Evolutionary conservation across 1,140 invertebrate genomes (phyloP).

Genomic region (Dinoponera quadriceps): DNA sequence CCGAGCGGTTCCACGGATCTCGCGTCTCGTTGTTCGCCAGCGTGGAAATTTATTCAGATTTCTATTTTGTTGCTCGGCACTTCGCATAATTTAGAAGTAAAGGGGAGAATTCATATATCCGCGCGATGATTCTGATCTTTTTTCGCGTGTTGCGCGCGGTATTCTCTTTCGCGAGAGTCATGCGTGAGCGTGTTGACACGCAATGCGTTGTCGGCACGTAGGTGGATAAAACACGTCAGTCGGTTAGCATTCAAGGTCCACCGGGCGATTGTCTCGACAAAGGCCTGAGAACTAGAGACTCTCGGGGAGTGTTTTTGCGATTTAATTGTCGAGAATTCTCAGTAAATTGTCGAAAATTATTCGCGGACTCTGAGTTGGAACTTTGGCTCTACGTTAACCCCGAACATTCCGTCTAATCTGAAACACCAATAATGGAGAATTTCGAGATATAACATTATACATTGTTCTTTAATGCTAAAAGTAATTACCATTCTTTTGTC

Average conservation of each 20-base stretch:
- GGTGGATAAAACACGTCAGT: slow-evolving; percentile 63
- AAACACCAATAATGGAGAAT: no score
- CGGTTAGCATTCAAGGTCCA: slow-evolving; percentile 64
- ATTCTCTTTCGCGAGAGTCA: slow-evolving; percentile 58
- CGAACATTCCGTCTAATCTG: no score
- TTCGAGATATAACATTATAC: no score
- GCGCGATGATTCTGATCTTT: slow-evolving; percentile 24
- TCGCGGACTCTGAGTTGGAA: no score
- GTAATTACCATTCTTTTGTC: no score
- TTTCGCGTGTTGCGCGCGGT: slow-evolving; percentile 49
- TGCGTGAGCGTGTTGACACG: slow-evolving; percentile 51
- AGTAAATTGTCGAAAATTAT: no score
- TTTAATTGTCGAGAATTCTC: not conserved
- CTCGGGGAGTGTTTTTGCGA: not conserved
- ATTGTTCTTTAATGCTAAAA: no score
- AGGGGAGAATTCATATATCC: slow-evolving; percentile 28
- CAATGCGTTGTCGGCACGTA: slow-evolving; percentile 46
- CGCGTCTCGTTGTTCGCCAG: not conserved
- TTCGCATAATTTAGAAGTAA: slow-evolving; percentile 8
- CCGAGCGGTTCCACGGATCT: not conserved
- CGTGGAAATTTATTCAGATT: slow-evolving; percentile 3
- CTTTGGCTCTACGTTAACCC: no score
- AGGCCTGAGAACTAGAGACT: slow-evolving; percentile 21
- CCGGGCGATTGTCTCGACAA: slow-evolving; percentile 42
- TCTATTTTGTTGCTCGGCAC: not conserved